A percentile compares a stretch with the other conserved stretches of the same genome.
phyloP scores from a whole-genome alignment of 2,888 invertebrate species.

The Tuberolachnus salignus region DNA sequence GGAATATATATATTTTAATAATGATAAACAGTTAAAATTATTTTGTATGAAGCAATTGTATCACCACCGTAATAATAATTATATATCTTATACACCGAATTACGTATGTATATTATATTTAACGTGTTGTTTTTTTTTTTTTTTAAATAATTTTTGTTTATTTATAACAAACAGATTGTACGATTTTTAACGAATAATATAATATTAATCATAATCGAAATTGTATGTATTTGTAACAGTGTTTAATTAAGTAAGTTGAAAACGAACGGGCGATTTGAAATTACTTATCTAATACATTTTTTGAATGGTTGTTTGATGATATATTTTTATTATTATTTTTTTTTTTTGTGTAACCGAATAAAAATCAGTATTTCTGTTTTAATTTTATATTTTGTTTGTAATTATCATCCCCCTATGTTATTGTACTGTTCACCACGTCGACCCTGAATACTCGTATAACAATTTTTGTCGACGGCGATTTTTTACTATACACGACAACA shows the following conservation, averaged over 20 bases:
- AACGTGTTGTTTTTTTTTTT: constrained; percentile 8
- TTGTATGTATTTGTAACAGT: constrained; percentile 20
- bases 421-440: too few species aligned
- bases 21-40: too few species aligned
- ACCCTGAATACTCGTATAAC: too few species aligned
- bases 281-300: constrained; percentile 29
- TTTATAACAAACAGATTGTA: constrained; percentile 32
- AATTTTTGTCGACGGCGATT: too few species aligned
- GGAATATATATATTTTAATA: too few species aligned
- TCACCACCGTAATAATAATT: too few species aligned
- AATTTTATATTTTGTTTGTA: constrained; percentile 37
- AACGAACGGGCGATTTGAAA: neutral
- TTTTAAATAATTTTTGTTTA: neutral
- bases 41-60: too few species aligned
- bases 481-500: too few species aligned
- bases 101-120: neutral
- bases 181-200: constrained; percentile 25
- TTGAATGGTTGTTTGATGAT: constrained; percentile 36
- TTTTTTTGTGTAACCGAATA: constrained; percentile 47
- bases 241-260: constrained; percentile 23
- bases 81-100: neutral
- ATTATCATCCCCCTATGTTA: neutral
- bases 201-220: constrained; percentile 8
- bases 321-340: too few species aligned
- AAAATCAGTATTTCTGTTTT: constrained; percentile 54